phyloP scores from a whole-genome alignment of 2,113 vertebrate species.

The Phycodurus eques region DNA sequence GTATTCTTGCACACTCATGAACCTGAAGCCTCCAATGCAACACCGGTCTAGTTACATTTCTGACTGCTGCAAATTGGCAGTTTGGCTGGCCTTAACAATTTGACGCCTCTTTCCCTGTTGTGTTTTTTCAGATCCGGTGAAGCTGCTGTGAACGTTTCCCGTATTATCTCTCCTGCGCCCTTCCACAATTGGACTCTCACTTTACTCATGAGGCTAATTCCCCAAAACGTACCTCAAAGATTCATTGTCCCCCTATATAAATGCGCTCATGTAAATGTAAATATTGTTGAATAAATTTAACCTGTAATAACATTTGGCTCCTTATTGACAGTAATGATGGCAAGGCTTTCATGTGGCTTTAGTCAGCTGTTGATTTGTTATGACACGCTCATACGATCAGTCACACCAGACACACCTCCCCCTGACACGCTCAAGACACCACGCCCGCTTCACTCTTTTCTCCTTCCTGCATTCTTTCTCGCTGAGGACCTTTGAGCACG shows the following conservation, averaged over 20 bases:
- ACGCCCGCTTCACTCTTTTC: conserved; percentile 47
- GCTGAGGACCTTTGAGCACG: not conserved
- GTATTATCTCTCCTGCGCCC: conserved; percentile 3
- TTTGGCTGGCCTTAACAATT: not conserved
- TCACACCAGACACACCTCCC: conserved; percentile 12
- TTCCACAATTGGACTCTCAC: conserved; percentile 1
- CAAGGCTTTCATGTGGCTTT: not conserved
- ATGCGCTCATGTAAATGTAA: not conserved
- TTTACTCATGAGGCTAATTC: not conserved
- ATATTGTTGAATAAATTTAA: not conserved
- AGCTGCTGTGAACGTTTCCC: not conserved
- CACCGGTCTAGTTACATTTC: not conserved
- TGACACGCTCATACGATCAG: conserved; percentile 5
- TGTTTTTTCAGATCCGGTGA: conserved; percentile 73
- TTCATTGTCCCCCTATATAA: not conserved
- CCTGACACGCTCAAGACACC: conserved; percentile 49
- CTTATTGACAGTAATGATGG: not conserved
- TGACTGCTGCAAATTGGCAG: not conserved
- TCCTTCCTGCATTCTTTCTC: conserved; percentile 7
- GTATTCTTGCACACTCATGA: not conserved
- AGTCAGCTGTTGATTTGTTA: conserved; percentile 12
- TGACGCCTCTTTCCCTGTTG: not conserved
- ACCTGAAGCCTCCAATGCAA: not conserved
- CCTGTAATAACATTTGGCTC: not conserved
- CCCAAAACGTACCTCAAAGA: not conserved